Evolutionary conservation across 1,140 invertebrate species (phyloP), one percentile per base, ranked within the genome.

Genomic region (Drosophila nikananu): DNA sequence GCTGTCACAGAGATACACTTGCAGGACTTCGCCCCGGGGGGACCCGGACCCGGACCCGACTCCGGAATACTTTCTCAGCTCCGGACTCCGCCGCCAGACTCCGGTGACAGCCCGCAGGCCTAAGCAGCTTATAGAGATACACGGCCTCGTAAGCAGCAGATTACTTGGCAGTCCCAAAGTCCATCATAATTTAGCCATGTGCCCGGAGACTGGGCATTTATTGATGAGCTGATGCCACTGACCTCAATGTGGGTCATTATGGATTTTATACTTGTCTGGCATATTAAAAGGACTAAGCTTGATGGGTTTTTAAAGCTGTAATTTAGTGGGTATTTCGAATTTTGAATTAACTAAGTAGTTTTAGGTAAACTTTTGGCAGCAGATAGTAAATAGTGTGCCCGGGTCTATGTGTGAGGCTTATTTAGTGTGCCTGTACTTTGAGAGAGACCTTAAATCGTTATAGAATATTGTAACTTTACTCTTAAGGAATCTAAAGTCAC

Each of bases 41-140:
- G 10, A 39, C 35, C 5, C 27, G 27, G 27, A 27, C 27, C 27
- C 27, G 42, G 2, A 19, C 9, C 19, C n/a, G 12, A 8, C 51
- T 54, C n/a, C 12, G 48, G 48, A 52, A 51, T 68, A 51, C 61
- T 65, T 51, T 52, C 46, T 52, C 46, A 35, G 54, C 39, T n/a
- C 55, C 32, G 51, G 51, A 35, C 57, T 62, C 32, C 21, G 21
- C 32, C 21, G 21, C 32, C 35, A 57, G 54, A 46, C 61, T 65
- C 23, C n/a, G 44, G 46, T 32, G 66, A 67, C 67, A 44, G 67
- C 10, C 39, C 48, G 37, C 64, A 70, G 64, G 48, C 48, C 65
- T 71, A 71, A 71, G 67, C 67, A 37, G 67, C 67, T 71, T 71
- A 71, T 25, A 39, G 21, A 57, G 49, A 71, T 71, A 42, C 49